phyloP scores from a whole-genome alignment of 37 sponge, comb jelly and placozoan species.

The Mnemiopsis leidyi region DNA sequence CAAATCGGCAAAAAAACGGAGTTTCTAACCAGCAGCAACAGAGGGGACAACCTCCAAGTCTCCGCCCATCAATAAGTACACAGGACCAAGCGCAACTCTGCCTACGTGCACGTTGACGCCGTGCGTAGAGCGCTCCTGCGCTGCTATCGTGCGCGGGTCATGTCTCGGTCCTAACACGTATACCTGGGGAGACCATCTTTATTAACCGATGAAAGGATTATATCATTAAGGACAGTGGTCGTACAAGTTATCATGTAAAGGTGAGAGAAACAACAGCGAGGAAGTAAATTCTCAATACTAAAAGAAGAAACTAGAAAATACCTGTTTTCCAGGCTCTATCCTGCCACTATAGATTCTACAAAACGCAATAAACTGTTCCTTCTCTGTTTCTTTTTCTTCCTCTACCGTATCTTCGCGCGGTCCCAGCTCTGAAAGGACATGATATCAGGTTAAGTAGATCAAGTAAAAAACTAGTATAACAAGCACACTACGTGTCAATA shows the following conservation, averaged over 20 bases:
- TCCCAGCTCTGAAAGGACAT: conserved; percentile 13
- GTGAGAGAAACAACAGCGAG: too few relatives aligned
- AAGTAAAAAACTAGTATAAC: too few relatives aligned
- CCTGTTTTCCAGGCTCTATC: conserved; percentile 61
- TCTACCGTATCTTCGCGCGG: conserved; percentile 9
- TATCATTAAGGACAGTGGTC: too few relatives aligned
- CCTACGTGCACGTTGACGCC: conserved; percentile 66
- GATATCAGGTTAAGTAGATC: not conserved
- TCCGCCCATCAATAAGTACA: conserved; percentile 91
- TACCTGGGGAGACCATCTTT: conserved; percentile 4
- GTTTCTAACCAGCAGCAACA: conserved; percentile 81
- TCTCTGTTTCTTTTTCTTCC: not conserved
- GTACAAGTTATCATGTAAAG: too few relatives aligned
- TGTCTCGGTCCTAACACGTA: conserved; percentile 44
- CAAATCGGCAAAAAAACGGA: too few relatives aligned
- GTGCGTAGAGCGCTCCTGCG: conserved; percentile 51
- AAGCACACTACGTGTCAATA: too few relatives aligned
- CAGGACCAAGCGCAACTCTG: conserved; percentile 59
- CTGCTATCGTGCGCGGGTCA: conserved; percentile 60
- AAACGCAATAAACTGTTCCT: conserved; percentile 46
- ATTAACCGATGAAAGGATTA: too few relatives aligned
- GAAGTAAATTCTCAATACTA: too few relatives aligned
- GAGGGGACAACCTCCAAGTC: conserved; percentile 74
- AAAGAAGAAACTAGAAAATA: too few relatives aligned
- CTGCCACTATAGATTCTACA: conserved; percentile 48